These are phyloP conservation scores for Raja brachyura DNA, from an alignment of 2,113 vertebrate genomes.

Conservation along the genomic window DNA sequence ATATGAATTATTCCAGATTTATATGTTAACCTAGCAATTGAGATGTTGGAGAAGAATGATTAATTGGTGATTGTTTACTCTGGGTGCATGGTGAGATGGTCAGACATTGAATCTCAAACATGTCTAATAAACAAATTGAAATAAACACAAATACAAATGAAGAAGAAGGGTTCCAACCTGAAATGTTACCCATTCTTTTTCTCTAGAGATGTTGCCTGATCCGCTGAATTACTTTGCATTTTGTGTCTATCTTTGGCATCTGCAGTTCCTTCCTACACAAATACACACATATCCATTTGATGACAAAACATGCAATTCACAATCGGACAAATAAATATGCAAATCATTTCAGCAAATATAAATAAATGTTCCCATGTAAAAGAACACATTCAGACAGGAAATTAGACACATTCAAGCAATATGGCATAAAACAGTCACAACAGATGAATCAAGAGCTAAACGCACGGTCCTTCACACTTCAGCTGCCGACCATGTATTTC, in stretches of 20 bases:
- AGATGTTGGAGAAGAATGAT: background rate
- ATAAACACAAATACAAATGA: background rate
- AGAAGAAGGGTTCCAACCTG: too few species aligned
- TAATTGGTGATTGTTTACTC: background rate
- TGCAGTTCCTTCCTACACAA: background rate
- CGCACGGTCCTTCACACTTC: background rate
- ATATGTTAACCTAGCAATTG: slow-evolving; percentile 1
- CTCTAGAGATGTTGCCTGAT: too few species aligned
- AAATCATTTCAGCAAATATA: background rate
- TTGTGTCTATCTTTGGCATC: too few species aligned
- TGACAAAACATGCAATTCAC: background rate
- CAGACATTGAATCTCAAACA: background rate
- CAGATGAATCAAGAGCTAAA: background rate
- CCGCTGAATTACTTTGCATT: too few species aligned
- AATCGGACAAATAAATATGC: background rate
- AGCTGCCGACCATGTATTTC: background rate
- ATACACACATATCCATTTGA: background rate
- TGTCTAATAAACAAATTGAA: background rate
- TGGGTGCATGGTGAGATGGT: background rate
- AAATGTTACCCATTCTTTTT: too few species aligned
- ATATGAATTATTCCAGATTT: slow-evolving; percentile 2
- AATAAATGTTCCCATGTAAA: background rate
- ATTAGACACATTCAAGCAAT: too few species aligned
- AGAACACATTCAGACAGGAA: background rate
- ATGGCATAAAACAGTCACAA: background rate